These are phyloP conservation scores for Nixonia krombeini DNA, from an alignment of 1,140 invertebrate species.

Conservation along the genomic window DNA sequence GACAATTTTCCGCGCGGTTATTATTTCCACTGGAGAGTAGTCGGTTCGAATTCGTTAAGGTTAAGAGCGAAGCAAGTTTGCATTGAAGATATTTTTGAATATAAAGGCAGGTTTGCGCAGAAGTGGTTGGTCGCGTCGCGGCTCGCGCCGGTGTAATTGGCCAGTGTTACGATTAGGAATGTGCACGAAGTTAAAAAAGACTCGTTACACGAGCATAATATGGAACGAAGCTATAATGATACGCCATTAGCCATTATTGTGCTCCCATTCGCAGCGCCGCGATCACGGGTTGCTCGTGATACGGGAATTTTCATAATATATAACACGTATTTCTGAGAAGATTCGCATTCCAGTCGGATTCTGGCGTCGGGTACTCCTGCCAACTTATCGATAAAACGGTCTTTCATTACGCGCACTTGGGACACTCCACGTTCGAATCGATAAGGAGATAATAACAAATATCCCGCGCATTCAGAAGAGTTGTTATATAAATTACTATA, in stretches of 20 bases:
- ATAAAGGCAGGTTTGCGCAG: too few relatives aligned
- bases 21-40: too few relatives aligned
- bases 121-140: too few relatives aligned
- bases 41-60: too few relatives aligned
- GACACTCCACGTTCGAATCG: too few relatives aligned
- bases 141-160: conserved; percentile 30
- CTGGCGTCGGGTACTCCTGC: conserved; percentile 2
- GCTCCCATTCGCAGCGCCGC: conserved; percentile 19
- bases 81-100: too few relatives aligned
- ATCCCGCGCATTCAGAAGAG: too few relatives aligned
- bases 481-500: too few relatives aligned
- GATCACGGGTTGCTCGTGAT: too few relatives aligned
- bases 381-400: conserved; percentile 7
- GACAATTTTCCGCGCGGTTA: too few relatives aligned
- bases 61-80: too few relatives aligned
- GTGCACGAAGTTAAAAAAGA: conserved; percentile 18
- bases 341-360: conserved; percentile 19
- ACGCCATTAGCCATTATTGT: conserved; percentile 34
- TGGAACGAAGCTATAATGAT: conserved; percentile 24
- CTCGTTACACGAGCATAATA: conserved; percentile 32
- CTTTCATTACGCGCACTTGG: neutral
- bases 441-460: too few relatives aligned
- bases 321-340: conserved; percentile 16
- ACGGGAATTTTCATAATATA: conserved; percentile 26
- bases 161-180: conserved; percentile 16